phyloP scores from a whole-genome alignment of 2,797 vertebrate genomes.

The Melanotaenia maccullochi region DNA sequence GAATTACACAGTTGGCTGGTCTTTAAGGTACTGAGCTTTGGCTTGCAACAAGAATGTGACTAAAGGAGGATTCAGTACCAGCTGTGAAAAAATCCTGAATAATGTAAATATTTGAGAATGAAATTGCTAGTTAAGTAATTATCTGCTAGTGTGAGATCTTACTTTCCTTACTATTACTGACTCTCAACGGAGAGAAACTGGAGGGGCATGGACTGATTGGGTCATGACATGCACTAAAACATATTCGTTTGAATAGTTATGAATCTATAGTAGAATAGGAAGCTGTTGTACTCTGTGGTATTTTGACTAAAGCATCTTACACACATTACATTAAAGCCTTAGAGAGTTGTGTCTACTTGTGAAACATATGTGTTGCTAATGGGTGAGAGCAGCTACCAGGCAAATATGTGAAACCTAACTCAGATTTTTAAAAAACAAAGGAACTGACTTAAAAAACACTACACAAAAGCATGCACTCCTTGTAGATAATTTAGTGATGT shows the following conservation, averaged over 20 bases:
- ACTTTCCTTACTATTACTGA: too few species aligned
- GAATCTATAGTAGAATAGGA: not conserved
- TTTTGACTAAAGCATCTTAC: not conserved
- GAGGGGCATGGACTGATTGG: not conserved
- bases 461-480: slow-evolving; percentile 9
- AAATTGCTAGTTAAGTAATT: too few species aligned
- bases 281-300: not conserved
- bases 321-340: not conserved
- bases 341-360: not conserved
- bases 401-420: not conserved
- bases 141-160: too few species aligned
- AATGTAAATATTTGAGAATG: too few species aligned
- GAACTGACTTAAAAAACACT: not conserved
- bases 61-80: too few species aligned
- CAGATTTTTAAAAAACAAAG: not conserved
- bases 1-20: too few species aligned
- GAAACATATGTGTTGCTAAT: not conserved
- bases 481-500: slow-evolving; percentile 13
- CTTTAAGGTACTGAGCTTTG: too few species aligned
- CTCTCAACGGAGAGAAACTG: too few species aligned
- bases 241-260: not conserved
- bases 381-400: too few species aligned
- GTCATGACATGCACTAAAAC: too few species aligned
- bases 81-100: too few species aligned
- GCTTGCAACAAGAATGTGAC: too few species aligned